These are phyloP conservation scores for Hirudinaria manillensis DNA, from an alignment of 2,888 invertebrate genomes.

Conservation along the genomic window DNA sequence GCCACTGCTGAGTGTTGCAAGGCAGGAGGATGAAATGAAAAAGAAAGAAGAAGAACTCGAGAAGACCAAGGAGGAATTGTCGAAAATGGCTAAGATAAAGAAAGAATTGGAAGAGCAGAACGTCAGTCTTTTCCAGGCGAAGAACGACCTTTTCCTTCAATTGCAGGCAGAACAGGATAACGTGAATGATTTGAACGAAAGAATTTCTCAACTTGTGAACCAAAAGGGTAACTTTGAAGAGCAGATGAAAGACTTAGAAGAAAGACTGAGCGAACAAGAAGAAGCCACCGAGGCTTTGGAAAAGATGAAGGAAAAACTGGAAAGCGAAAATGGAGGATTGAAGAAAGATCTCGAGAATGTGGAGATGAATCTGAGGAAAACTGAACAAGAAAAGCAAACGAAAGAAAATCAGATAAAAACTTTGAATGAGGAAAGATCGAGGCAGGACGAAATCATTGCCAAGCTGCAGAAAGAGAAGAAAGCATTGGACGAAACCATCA, in stretches of 20 bases:
- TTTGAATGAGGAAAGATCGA: conserved; percentile 89
- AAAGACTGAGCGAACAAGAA: conserved; percentile 91
- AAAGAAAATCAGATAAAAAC: conserved; percentile 88
- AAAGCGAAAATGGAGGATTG: conserved; percentile 83
- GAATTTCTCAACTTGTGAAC: conserved; percentile 81
- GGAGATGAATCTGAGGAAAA: conserved; percentile 84
- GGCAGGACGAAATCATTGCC: conserved; percentile 95
- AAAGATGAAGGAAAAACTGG: conserved; percentile 93
- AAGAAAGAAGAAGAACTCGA: conserved; percentile 88
- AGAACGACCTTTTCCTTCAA: conserved; percentile 77
- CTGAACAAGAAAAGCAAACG: conserved; percentile 91
- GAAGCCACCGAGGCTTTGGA: conserved; percentile 89
- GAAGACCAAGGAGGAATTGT: conserved; percentile 87
- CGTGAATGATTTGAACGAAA: conserved; percentile 84
- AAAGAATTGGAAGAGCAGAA: conserved; percentile 93
- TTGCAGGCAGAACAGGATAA: conserved; percentile 89
- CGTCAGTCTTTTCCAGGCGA: conserved; percentile 84
- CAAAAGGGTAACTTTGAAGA: conserved; percentile 64
- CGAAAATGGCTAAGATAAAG: conserved; percentile 73
- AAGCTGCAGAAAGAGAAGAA: conserved; percentile 99
- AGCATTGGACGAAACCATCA: conserved; percentile 73
- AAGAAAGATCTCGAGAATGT: conserved; percentile 97
- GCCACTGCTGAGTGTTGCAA: conserved; percentile 96
- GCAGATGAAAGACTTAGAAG: conserved; percentile 90
- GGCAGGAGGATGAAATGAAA: conserved; percentile 97